A percentile compares a stretch with the other conserved stretches of the same genome.
Conservation (phyloP, 2,888 invertebrate species). For the Lathronympha strigana region DNA sequence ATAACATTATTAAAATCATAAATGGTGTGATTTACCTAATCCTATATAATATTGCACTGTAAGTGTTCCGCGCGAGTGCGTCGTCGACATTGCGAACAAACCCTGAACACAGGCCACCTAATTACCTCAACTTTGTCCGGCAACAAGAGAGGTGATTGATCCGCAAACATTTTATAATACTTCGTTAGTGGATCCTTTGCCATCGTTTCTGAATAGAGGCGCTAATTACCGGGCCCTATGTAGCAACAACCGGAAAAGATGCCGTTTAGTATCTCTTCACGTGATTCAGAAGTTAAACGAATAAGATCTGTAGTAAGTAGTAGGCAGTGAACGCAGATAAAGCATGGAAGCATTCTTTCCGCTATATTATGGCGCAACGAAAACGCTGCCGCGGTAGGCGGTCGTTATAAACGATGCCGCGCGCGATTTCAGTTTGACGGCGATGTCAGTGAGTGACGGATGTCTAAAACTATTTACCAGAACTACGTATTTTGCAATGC, state of each 20-base stretch:
- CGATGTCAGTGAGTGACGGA: no score
- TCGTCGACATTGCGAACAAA: slow-evolving; percentile 1
- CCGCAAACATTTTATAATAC: slow-evolving; percentile 32
- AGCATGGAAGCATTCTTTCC: no score
- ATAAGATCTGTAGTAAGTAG: not conserved
- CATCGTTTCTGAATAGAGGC: slow-evolving; percentile 29
- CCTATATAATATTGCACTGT: not conserved
- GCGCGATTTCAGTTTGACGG: no score
- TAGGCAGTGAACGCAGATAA: no score
- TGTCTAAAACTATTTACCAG: no score
- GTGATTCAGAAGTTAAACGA: slow-evolving; percentile 10
- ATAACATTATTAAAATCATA: no score
- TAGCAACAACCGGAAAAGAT: slow-evolving; percentile 18
- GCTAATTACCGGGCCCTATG: slow-evolving; percentile 25
- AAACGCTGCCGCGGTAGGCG: no score
- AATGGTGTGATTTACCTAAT: not conserved
- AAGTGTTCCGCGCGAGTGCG: not conserved
- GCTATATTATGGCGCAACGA: no score
- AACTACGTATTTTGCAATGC: no score
- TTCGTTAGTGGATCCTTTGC: slow-evolving; percentile 30
- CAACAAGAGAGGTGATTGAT: slow-evolving; percentile 33
- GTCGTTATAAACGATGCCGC: no score
- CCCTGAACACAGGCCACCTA: slow-evolving; percentile 6
- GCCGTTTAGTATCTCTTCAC: slow-evolving; percentile 2
- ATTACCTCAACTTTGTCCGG: slow-evolving; percentile 8